Percentiles rank a stretch among this genome's conserved stretches.
Evolutionary conservation across 2,888 invertebrate genomes (phyloP).

Genomic region (Chironomus riparius): DNA sequence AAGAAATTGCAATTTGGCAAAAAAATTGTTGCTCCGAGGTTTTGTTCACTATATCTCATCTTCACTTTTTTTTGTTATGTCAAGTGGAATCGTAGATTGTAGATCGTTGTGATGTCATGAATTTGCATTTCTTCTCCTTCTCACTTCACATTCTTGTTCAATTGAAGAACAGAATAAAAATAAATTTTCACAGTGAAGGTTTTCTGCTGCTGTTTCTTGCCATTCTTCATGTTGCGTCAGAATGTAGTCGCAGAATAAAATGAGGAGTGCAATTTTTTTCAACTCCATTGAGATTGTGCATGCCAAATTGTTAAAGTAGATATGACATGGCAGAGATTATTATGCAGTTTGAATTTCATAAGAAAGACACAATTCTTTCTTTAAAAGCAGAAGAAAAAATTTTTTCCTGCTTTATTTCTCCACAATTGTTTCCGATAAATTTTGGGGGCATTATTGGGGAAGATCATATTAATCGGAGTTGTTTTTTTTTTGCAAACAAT

Average conservation of each 20-base stretch:
- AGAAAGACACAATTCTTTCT: not conserved
- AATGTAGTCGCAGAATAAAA: too few relatives aligned
- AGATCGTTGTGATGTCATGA: constrained; percentile 1
- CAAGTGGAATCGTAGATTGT: constrained; percentile 5
- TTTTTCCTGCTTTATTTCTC: too few relatives aligned
- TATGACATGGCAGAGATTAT: constrained; percentile 19
- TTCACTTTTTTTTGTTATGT: not conserved
- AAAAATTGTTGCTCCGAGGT: not conserved
- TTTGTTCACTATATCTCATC: not conserved
- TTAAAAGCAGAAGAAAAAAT: too few relatives aligned
- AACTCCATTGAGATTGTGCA: not conserved
- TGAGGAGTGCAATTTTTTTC: not conserved
- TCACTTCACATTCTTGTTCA: not conserved
- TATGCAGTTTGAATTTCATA: constrained; percentile 23
- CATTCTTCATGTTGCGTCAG: not conserved
- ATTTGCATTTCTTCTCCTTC: not conserved
- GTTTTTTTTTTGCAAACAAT: too few relatives aligned
- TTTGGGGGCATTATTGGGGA: not conserved
- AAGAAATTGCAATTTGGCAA: not conserved
- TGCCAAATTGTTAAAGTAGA: not conserved
- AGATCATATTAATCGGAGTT: too few relatives aligned
- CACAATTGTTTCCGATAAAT: not conserved
- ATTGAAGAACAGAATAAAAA: not conserved
- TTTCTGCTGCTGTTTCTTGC: not conserved
- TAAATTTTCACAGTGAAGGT: not conserved